Base-by-base conservation (phyloP, 2,113 vertebrate genomes). In the Hoplias malabaricus region DNA sequence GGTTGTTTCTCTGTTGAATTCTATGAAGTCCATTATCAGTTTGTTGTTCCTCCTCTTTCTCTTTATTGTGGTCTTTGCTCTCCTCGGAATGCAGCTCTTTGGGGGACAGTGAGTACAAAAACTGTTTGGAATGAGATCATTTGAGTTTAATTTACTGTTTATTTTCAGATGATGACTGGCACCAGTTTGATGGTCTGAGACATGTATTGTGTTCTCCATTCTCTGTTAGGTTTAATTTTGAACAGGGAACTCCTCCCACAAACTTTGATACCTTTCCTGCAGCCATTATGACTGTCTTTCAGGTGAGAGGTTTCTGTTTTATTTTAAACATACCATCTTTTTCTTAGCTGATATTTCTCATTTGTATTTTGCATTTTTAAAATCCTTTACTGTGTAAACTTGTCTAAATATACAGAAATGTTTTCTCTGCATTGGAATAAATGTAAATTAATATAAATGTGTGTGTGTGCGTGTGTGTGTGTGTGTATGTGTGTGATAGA, bases 231-330 rank as follows among this genome's bases (percentile, higher is more conserved):
- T 97, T 98, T 86, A 98, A 97, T 86, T 98, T 98, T 80, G 93
- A 95, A 0, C 69, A 69, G 0, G 95, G 95, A 78, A 98, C 96
- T 16, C 96, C 96, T 4, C 88, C 96, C 0, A 97, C 96, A 74
- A 98, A 98, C 89, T 98, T 98, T 61, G 96, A 98, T 89, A 98
- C 95, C 13, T 98, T 98, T 75, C 96, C 96, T 72, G 96, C 96
- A 84, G 96, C 96, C 71, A 98, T 98, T 90, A 98, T 98, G 96
- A 98, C 96, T 0, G 96, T 98, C 59, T 98, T 98, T 91, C 96
- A 98, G 96, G 96, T 98, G 88, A 16, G 82, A 8, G 46, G 53
- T 5, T 69, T 53, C 2, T 40, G 16, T 53, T 14, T 16, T 11
- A 33, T 16, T 14, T 21, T n/a, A n/a, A n/a, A n/a, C n/a, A n/a